Percentiles rank a stretch among this genome's conserved stretches.
Evolutionary conservation across 2,113 vertebrate species (phyloP).

Genomic region (Ciconia stormi): DNA sequence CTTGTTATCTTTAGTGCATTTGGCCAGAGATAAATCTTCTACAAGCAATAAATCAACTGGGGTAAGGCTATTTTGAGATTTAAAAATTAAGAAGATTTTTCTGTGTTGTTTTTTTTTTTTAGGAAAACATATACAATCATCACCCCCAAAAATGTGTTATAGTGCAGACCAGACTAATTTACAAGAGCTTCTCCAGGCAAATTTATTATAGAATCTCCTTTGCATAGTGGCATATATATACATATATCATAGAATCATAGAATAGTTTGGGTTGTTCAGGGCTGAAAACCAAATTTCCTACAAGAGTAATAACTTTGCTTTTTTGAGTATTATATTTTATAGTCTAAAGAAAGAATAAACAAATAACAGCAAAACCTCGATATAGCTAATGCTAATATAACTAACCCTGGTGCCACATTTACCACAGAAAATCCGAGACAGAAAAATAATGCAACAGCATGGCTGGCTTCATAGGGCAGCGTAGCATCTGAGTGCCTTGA

Average conservation of each 20-base stretch:
- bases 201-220: background rate
- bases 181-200: background rate
- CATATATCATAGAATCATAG: background rate
- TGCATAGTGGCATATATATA: background rate
- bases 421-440: background rate
- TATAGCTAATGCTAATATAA: background rate
- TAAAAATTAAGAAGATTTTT: background rate
- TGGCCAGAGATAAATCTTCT: constrained; percentile 84
- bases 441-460: background rate
- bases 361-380: background rate
- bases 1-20: constrained; percentile 89
- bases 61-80: constrained; percentile 73
- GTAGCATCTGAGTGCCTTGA: background rate
- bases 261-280: background rate
- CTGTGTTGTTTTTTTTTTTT: background rate
- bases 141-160: background rate
- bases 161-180: background rate
- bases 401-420: background rate
- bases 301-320: background rate
- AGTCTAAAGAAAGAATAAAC: background rate
- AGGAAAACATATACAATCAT: background rate
- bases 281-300: background rate
- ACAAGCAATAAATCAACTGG: constrained; percentile 86
- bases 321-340: background rate
- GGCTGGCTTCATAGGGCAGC: background rate